phyloP scores from a whole-genome alignment of 92 coral and sea anemone genomes.

The Epizoanthus illoricatus region DNA sequence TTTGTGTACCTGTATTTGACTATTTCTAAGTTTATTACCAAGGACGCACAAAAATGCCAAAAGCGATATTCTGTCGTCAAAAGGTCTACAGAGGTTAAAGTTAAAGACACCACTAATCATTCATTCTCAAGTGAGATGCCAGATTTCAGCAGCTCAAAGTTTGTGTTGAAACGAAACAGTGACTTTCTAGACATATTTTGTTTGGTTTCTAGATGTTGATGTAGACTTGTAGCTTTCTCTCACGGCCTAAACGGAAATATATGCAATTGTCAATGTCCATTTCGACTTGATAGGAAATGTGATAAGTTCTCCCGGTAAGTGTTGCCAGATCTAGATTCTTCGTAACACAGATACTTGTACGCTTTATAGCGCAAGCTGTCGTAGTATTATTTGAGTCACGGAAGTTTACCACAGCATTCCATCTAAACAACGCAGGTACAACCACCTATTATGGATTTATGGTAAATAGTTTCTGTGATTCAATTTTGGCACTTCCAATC shows the following conservation, averaged over 20 bases:
- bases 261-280: background rate
- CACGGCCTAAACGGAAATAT: background rate
- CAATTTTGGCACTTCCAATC: background rate
- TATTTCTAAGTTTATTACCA: background rate
- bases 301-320: too few relatives aligned
- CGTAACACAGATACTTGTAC: background rate
- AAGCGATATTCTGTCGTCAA: conserved; percentile 23
- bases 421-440: background rate
- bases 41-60: background rate
- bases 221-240: background rate
- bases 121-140: conserved; percentile 15
- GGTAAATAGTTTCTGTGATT: too few relatives aligned
- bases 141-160: background rate
- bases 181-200: background rate
- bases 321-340: background rate
- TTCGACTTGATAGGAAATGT: background rate
- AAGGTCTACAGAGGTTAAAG: conserved; percentile 4
- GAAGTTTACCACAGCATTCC: conserved; percentile 1
- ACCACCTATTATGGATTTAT: background rate
- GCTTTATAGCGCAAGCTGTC: background rate
- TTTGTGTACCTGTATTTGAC: background rate
- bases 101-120: background rate
- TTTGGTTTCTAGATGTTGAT: too few relatives aligned
- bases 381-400: background rate
- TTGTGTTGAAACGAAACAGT: background rate